These are phyloP conservation scores for Erythrocercus mccallii DNA, from an alignment of 2,113 vertebrate species.

Conservation along the genomic window DNA sequence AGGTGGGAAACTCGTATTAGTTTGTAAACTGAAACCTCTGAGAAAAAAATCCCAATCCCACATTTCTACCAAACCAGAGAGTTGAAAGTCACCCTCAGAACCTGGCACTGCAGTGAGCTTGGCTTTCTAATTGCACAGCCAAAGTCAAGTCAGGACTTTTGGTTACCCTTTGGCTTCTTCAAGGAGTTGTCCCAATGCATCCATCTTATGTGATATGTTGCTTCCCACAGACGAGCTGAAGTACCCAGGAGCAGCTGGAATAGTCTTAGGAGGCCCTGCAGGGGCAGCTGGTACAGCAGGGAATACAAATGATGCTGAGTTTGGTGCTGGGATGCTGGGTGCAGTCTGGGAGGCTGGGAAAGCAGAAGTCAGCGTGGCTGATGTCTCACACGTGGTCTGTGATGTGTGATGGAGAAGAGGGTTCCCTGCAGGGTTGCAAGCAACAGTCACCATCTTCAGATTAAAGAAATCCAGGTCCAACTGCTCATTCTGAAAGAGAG, in stretches of 20 bases:
- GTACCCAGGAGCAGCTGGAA: constrained; percentile 32
- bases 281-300: constrained; percentile 38
- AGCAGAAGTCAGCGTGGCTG: constrained; percentile 24
- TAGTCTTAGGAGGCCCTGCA: constrained; percentile 17
- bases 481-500: constrained; percentile 63
- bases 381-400: constrained; percentile 9
- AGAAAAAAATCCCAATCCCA: neutral
- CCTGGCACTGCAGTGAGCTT: neutral
- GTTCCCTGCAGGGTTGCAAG: constrained; percentile 44
- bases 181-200: constrained; percentile 71
- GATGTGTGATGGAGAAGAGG: constrained; percentile 44
- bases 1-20: rapidly evolving
- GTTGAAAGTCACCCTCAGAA: neutral
- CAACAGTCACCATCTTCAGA: constrained; percentile 35
- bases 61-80: neutral
- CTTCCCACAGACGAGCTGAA: constrained; percentile 23
- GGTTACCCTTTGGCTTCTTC: constrained; percentile 77
- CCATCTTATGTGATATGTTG: constrained; percentile 52
- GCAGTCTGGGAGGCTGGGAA: constrained; percentile 55
- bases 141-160: neutral
- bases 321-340: constrained; percentile 37
- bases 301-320: constrained; percentile 46
- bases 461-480: constrained; percentile 78
- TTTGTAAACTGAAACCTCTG: neutral
- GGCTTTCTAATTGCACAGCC: neutral